Base-by-base conservation (phyloP, 2,888 invertebrate genomes). In the Andricus quercusramuli region DNA sequence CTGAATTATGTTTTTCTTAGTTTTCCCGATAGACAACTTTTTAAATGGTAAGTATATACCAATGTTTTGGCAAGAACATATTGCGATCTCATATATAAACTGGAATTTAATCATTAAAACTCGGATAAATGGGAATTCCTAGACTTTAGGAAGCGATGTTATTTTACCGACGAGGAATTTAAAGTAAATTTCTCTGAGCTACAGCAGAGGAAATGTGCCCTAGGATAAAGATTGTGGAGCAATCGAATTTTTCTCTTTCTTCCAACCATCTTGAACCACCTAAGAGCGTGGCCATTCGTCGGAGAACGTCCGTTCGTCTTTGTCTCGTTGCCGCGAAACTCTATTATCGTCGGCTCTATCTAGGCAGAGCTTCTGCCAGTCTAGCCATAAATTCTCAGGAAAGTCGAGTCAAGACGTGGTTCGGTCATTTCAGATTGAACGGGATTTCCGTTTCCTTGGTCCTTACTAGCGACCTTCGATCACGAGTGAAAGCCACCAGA, bases 191-290 rank as follows among this genome's bases (percentile, higher is more conserved):
- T 70, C 70, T 70, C 44, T 20, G 44, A 51, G 51, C 51, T 51
- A 70, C 51, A 51, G 70, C 70, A 59, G 37, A 74, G n/a, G 6
- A 67, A 68, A 67, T 51, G 41, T 51, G 70, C 41, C 64, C 41
- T n/a, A 67, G n/a, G 56, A 56, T 0, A 32, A 56, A 82, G 76
- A 80, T 82, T 56, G 56, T 74, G 56, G 5, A 56, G 74, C 56
- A 51, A 74, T 74, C 74, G 56, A 74, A 80, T 80, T 84, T 82
- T 83, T 83, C 77, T 65, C 62, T 64, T 44, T 37, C 66, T 65
- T 80, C 80, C 59, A n/a, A 65, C 65, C 78, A 56, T 78, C 78
- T 77, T 78, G 65, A 66, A 78, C 76, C 59, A 59, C 41, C 66
- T 84, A 76, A 65, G 29, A 83, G 56, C 56, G n/a, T 56, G 74